Evolutionary conservation across 2,888 invertebrate species (phyloP).

Genomic region (Galerucella calmariensis): DNA sequence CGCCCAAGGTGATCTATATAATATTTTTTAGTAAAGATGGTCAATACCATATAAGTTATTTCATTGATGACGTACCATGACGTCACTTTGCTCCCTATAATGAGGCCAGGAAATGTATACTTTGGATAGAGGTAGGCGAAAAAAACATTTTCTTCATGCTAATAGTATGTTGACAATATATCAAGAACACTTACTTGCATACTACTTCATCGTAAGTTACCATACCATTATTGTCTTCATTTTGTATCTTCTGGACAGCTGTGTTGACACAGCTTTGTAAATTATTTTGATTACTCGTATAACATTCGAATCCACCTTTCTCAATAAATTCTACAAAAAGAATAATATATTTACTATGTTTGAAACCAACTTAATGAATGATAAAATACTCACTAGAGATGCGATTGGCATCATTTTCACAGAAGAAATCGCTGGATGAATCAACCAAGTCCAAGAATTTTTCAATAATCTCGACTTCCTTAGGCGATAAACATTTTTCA

Average conservation of each 20-base stretch:
- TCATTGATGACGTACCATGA: no score
- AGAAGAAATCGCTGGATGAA: slow-evolving; percentile 12
- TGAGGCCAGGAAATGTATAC: no score
- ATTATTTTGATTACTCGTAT: not conserved
- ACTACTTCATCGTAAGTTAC: not conserved
- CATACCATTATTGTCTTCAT: not conserved
- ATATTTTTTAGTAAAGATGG: no score
- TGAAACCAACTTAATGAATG: not conserved
- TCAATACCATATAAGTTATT: no score
- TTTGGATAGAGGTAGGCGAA: no score
- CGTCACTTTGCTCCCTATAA: no score
- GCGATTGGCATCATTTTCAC: slow-evolving; percentile 23
- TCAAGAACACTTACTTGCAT: slow-evolving; percentile 8
- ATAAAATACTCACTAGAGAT: slow-evolving; percentile 7
- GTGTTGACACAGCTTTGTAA: not conserved
- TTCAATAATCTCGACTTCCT: not conserved
- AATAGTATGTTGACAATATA: not conserved
- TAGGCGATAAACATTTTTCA: not conserved
- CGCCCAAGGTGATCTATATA: no score
- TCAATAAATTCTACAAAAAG: no score
- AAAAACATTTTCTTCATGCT: no score
- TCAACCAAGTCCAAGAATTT: not conserved
- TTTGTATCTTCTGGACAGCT: not conserved
- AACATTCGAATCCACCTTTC: not conserved
- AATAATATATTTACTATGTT: not conserved